phyloP scores from a whole-genome alignment of 2,888 invertebrate species.

The Andricus quercusramuli region DNA sequence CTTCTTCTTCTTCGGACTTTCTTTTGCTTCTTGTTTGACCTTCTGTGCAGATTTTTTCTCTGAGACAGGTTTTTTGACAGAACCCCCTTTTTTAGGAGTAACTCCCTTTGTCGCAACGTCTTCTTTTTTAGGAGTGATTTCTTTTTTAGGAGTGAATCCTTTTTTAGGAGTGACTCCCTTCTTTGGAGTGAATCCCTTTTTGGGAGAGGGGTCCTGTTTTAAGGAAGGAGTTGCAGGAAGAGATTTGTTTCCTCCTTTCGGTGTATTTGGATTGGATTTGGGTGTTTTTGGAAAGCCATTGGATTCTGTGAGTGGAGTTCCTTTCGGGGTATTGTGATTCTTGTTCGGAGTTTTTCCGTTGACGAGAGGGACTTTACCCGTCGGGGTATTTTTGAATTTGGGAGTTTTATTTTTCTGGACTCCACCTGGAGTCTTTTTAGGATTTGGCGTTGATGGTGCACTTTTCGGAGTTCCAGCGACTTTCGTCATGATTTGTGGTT shows the following conservation, averaged over 20 bases:
- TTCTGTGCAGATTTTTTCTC: slow-evolving; percentile 10
- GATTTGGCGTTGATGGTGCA: slow-evolving; percentile 24
- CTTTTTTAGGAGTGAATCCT: background rate
- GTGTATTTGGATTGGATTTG: background rate
- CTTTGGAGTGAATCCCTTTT: background rate
- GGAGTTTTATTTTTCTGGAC: slow-evolving; percentile 60
- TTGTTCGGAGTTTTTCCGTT: slow-evolving; percentile 48
- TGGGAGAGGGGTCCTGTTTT: background rate
- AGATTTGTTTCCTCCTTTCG: background rate
- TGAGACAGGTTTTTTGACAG: background rate
- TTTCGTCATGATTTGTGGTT: slow-evolving; percentile 21
- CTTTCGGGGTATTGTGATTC: slow-evolving; percentile 28
- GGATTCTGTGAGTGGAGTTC: background rate
- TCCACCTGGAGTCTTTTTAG: slow-evolving; percentile 46
- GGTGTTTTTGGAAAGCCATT: slow-evolving; percentile 27
- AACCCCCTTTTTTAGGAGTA: background rate
- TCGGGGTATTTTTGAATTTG: slow-evolving; percentile 63
- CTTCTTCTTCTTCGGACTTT: slow-evolving; percentile 25
- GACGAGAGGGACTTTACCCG: slow-evolving; percentile 61
- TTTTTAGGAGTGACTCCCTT: background rate
- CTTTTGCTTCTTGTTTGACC: background rate
- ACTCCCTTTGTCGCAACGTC: background rate
- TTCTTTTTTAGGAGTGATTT: background rate
- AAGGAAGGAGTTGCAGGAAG: background rate
- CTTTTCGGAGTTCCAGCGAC: slow-evolving; percentile 28